Evolutionary conservation across 2,113 vertebrate genomes (phyloP).

Genomic region (Baryphthengus martii): DNA sequence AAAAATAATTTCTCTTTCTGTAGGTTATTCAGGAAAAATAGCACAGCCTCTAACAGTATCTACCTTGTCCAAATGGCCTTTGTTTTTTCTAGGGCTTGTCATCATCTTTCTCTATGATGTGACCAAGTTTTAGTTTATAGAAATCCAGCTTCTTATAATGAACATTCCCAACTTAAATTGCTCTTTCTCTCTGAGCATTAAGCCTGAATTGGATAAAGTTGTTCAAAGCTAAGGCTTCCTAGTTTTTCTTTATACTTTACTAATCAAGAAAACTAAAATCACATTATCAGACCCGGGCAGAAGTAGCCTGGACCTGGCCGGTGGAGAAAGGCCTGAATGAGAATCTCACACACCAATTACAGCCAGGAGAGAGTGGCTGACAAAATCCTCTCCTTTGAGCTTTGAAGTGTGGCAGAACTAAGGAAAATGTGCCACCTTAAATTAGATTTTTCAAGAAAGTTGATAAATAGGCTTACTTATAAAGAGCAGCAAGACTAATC

Average conservation of each 20-base stretch:
- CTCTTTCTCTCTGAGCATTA: not conserved
- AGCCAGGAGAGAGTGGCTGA: slow-evolving; percentile 5
- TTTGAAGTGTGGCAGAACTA: slow-evolving; percentile 47
- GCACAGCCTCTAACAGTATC: not conserved
- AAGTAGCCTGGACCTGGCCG: not conserved
- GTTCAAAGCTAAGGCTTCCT: not conserved
- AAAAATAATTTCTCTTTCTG: not conserved
- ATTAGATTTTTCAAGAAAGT: slow-evolving; percentile 53
- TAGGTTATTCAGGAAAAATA: not conserved
- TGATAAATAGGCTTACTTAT: slow-evolving; percentile 62
- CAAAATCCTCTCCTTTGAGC: not conserved
- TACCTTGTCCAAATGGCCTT: not conserved
- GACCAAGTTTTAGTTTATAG: not conserved
- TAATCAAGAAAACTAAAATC: slow-evolving; percentile 24
- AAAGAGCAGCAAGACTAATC: slow-evolving; percentile 53
- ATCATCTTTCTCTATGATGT: not conserved
- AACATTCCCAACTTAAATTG: slow-evolving; percentile 42
- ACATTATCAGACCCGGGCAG: not conserved
- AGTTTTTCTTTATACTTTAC: not conserved
- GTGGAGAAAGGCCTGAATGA: not conserved
- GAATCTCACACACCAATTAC: not conserved
- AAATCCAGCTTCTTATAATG: not conserved
- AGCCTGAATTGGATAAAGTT: slow-evolving; percentile 5
- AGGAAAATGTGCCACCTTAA: slow-evolving; percentile 48
- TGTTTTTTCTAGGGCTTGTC: not conserved